Evolutionary conservation across 2,888 invertebrate species (phyloP).

Genomic region (Microchrysa polita): DNA sequence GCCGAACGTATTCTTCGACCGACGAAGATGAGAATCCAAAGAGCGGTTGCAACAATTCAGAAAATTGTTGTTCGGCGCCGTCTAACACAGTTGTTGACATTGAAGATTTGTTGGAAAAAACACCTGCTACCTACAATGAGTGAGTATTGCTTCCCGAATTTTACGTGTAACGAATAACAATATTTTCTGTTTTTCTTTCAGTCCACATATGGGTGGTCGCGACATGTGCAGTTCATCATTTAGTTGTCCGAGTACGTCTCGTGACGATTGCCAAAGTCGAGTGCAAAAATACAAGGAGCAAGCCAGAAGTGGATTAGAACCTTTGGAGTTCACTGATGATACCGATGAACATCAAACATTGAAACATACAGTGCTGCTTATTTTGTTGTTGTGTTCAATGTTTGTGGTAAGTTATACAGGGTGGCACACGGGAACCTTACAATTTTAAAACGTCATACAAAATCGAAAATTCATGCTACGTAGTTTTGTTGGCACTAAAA

Average conservation of each 20-base stretch:
- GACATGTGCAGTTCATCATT: slow-evolving; percentile 66
- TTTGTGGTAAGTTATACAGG: slow-evolving; percentile 83
- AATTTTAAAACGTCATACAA: too few species aligned
- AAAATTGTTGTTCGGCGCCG: slow-evolving; percentile 57
- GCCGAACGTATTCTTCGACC: slow-evolving; percentile 58
- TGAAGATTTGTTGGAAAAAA: slow-evolving; percentile 68
- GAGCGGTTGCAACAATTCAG: slow-evolving; percentile 56
- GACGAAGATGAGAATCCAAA: slow-evolving; percentile 59
- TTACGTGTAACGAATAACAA: background rate
- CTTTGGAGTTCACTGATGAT: slow-evolving; percentile 67
- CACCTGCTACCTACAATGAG: slow-evolving; percentile 40
- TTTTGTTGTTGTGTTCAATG: slow-evolving; percentile 84
- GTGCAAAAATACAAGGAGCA: slow-evolving; percentile 67
- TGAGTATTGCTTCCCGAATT: background rate
- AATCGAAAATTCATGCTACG: too few species aligned
- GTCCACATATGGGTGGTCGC: background rate
- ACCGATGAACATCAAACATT: slow-evolving; percentile 76
- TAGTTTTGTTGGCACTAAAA: too few species aligned
- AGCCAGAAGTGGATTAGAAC: slow-evolving; percentile 66
- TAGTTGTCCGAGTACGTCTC: slow-evolving; percentile 65
- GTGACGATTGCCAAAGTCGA: slow-evolving; percentile 66
- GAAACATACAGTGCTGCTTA: slow-evolving; percentile 82
- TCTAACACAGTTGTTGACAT: slow-evolving; percentile 69
- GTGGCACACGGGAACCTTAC: too few species aligned
- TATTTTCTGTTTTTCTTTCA: slow-evolving; percentile 4